Evolutionary conservation across 2,797 vertebrate genomes (phyloP).

Genomic region (Fratercula arctica): DNA sequence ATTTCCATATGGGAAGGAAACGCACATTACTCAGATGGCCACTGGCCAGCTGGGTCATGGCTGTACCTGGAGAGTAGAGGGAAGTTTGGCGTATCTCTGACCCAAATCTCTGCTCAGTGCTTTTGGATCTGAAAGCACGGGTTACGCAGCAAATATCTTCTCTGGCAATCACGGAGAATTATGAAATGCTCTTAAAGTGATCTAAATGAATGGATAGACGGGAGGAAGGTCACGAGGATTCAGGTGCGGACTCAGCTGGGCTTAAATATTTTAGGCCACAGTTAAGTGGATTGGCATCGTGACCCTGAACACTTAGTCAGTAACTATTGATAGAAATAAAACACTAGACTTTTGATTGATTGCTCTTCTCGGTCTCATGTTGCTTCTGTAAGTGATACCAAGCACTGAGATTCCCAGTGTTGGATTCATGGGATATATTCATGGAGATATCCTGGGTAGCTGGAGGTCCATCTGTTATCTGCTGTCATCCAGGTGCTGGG

Average conservation of each 20-base stretch:
- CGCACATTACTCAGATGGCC: background rate
- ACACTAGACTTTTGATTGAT: background rate
- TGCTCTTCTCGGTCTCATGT: rapidly evolving
- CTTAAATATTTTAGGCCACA: background rate
- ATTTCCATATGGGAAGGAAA: background rate
- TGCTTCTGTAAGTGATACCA: background rate
- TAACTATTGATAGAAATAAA: background rate
- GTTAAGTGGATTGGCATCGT: background rate
- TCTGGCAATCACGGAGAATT: background rate
- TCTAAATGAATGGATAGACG: background rate
- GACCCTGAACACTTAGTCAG: background rate
- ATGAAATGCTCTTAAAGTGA: background rate
- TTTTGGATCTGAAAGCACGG: background rate
- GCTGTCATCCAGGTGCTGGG: background rate
- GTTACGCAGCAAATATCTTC: background rate
- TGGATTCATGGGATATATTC: background rate
- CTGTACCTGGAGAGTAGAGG: background rate
- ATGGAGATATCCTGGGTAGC: background rate
- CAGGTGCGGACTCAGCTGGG: conserved; percentile 2
- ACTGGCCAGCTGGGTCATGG: background rate
- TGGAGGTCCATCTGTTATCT: background rate
- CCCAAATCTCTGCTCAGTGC: background rate
- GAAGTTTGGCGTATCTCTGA: background rate
- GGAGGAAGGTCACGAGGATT: background rate
- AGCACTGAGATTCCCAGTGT: background rate